A percentile compares a stretch with the other conserved stretches of the same genome.
These are phyloP conservation scores for Thysanoteuthis rhombus DNA, from an alignment of 2,888 invertebrate species.

Conservation along the genomic window DNA sequence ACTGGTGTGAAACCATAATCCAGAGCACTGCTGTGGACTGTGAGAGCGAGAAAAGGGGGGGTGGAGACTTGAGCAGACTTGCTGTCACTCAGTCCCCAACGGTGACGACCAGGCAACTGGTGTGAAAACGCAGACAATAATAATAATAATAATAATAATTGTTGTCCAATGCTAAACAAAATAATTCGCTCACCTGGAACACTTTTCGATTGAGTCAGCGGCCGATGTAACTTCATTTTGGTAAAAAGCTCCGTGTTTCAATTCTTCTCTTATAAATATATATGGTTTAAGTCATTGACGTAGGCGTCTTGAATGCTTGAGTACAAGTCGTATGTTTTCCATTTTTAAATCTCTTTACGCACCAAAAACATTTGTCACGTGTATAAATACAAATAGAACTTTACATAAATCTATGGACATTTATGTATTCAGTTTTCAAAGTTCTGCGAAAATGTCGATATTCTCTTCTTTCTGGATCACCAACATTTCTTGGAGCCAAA, in stretches of 20 bases:
- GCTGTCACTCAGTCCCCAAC: no score
- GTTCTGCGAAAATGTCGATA: neutral
- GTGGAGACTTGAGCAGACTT: no score
- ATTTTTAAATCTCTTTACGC: neutral
- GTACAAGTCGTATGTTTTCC: neutral
- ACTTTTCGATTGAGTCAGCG: neutral
- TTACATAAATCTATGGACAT: no score
- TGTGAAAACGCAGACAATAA: no score
- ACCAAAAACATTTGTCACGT: neutral
- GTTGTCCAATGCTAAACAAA: no score
- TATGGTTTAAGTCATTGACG: neutral
- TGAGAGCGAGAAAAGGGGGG: no score
- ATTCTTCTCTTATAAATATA: neutral
- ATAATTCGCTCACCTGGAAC: neutral
- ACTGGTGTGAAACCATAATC: no score
- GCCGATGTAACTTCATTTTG: neutral
- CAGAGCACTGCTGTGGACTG: no score
- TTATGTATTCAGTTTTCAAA: no score
- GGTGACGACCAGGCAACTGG: no score
- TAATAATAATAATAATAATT: no score
- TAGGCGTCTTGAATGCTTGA: neutral
- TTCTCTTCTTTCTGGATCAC: neutral
- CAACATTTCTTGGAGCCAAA: neutral
- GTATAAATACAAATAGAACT: no score
- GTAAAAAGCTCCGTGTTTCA: neutral